Percentiles rank a stretch among this genome's conserved stretches.
These are phyloP conservation scores for Xerus rutilus DNA, from an alignment of 2,797 vertebrate genomes.

Conservation along the genomic window DNA sequence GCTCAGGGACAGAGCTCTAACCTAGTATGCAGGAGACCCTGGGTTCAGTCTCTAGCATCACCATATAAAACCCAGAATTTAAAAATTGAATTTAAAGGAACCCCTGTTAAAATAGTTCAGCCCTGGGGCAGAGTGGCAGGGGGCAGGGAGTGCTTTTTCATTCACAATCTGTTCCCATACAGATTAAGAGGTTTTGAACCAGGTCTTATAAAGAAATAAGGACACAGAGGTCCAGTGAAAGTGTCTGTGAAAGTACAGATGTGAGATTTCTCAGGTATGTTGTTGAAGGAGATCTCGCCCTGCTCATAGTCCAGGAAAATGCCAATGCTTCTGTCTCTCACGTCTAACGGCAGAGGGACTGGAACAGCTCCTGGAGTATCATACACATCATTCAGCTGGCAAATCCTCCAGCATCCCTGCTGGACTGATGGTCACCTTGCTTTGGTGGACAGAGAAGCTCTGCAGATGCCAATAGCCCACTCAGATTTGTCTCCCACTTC, in stretches of 20 bases:
- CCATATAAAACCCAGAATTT: too few species aligned
- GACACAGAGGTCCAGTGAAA: not conserved
- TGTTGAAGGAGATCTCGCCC: slow-evolving; percentile 39
- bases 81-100: too few species aligned
- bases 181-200: not conserved
- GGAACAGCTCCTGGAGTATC: not conserved
- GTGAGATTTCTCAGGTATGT: not conserved
- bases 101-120: too few species aligned
- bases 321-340: not conserved
- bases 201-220: not conserved
- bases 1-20: too few species aligned
- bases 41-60: too few species aligned
- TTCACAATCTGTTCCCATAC: not conserved
- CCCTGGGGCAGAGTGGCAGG: too few species aligned
- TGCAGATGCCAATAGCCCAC: slow-evolving; percentile 40
- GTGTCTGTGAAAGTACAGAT: slow-evolving; percentile 19
- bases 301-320: slow-evolving; percentile 51
- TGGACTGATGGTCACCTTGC: not conserved
- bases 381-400: not conserved
- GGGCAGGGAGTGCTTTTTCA: too few species aligned
- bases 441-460: not conserved
- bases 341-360: not conserved
- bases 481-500: not conserved
- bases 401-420: not conserved
- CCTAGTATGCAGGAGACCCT: too few species aligned